A percentile compares a stretch with the other conserved stretches of the same genome.
These are phyloP conservation scores for Condylura cristata DNA, from an alignment of 2,113 vertebrate genomes.

Conservation along the genomic window DNA sequence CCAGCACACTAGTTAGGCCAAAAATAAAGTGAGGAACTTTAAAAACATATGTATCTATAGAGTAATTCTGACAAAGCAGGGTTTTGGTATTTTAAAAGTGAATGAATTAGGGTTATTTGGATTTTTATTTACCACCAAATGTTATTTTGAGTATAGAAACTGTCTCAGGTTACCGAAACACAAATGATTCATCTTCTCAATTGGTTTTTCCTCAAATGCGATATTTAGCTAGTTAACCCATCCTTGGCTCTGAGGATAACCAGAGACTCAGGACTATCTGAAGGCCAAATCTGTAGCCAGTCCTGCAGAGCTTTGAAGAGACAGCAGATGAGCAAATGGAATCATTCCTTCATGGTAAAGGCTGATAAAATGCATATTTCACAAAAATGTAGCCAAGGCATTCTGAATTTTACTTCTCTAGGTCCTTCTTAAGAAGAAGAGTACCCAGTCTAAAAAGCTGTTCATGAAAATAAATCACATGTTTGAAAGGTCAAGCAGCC, in stretches of 20 bases:
- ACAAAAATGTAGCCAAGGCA: background rate
- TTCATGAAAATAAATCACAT: background rate
- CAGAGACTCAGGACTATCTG: background rate
- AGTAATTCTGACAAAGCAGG: constrained; percentile 44
- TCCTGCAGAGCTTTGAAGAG: background rate
- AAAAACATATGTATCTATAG: background rate
- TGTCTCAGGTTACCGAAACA: background rate
- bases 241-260: background rate
- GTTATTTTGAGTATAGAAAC: background rate
- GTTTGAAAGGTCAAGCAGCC: background rate
- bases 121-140: constrained; percentile 54
- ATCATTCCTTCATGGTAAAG: background rate
- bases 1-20: background rate
- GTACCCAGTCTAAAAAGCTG: background rate
- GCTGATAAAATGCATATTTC: background rate
- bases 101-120: constrained; percentile 24
- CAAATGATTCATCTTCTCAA: constrained; percentile 35
- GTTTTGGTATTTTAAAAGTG: constrained; percentile 14
- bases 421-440: background rate
- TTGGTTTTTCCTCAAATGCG: constrained; percentile 12
- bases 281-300: background rate
- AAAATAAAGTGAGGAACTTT: background rate
- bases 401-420: background rate
- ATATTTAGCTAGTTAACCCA: constrained; percentile 23
- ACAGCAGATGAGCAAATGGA: background rate